phyloP scores from a whole-genome alignment of 2,888 invertebrate genomes.

The Noctua fimbriata region DNA sequence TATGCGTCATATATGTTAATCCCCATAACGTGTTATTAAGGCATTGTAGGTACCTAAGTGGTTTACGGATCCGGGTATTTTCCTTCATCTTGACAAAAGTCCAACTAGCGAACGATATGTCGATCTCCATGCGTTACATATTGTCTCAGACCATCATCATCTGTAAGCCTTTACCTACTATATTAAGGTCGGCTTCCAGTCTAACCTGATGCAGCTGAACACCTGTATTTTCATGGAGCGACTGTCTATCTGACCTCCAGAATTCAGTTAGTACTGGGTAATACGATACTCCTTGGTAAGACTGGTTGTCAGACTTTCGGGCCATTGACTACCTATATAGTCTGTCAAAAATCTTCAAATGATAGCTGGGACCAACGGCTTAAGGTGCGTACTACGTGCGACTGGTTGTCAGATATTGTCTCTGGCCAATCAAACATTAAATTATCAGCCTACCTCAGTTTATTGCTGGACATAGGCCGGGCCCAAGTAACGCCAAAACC shows the following conservation, averaged over 20 bases:
- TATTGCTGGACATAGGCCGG: no score
- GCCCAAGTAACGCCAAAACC: no score
- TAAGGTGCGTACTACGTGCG: no score
- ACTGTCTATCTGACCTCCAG: not conserved
- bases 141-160: not conserved
- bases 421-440: no score
- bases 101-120: not conserved
- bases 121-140: not conserved
- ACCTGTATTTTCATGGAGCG: not conserved
- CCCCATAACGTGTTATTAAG: conserved; percentile 8
- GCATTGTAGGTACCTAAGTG: not conserved
- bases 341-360: no score
- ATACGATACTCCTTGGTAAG: not conserved
- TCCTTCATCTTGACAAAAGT: not conserved
- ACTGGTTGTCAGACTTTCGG: not conserved
- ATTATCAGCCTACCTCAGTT: no score
- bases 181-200: not conserved
- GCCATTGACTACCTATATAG: no score
- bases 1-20: conserved; percentile 48
- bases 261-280: not conserved
- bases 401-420: no score
- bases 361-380: no score
- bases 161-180: not conserved
- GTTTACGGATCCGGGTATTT: conserved; percentile 37
- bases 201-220: not conserved